Evolutionary conservation across 2,113 vertebrate species (phyloP).

Genomic region (Sander vitreus): DNA sequence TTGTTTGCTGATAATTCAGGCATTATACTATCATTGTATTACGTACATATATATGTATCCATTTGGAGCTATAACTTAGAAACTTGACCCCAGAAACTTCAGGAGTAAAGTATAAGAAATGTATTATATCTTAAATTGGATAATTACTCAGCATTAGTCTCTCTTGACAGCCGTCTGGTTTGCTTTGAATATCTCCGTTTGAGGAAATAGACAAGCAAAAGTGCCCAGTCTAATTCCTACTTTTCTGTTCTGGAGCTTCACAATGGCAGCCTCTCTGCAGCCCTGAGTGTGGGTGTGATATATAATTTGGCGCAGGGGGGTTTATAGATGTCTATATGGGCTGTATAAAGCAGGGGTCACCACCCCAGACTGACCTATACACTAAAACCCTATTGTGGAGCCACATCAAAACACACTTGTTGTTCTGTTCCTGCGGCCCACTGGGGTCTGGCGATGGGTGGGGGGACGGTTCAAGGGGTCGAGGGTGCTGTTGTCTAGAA

Average conservation of each 20-base stretch:
- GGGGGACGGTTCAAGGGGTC: constrained; percentile 52
- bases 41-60: too few species aligned
- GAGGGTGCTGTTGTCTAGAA: constrained; percentile 55
- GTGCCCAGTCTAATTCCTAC: background rate
- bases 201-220: background rate
- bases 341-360: constrained; percentile 48
- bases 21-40: too few species aligned
- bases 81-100: background rate
- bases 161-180: background rate
- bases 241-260: background rate
- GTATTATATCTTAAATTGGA: background rate
- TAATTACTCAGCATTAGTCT: background rate
- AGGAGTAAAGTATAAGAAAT: background rate
- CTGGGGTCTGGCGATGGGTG: constrained; percentile 32
- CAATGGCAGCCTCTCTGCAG: background rate
- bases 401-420: constrained; percentile 67
- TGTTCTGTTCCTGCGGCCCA: constrained; percentile 51
- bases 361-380: constrained; percentile 39
- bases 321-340: constrained; percentile 33
- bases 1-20: background rate
- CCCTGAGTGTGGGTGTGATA: constrained; percentile 38
- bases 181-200: background rate
- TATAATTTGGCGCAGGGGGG: constrained; percentile 37
- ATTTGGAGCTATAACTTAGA: too few species aligned
- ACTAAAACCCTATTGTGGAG: constrained; percentile 71